Evolutionary conservation across 2,888 invertebrate species (phyloP).

Genomic region (Machimus atricapillus): DNA sequence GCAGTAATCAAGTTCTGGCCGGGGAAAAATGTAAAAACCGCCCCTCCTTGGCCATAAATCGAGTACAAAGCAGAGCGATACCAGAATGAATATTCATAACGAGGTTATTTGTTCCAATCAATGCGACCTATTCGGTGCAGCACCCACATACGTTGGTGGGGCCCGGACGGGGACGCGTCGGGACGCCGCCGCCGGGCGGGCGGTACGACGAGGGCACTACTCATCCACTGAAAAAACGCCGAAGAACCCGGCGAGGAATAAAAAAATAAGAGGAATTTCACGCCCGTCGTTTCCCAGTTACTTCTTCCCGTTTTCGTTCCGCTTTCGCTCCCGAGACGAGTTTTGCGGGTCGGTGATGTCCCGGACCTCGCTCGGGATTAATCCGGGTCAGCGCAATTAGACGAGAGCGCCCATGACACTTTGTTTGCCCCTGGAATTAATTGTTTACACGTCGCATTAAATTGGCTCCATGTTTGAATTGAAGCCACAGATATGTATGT

Average conservation of each 20-base stretch:
- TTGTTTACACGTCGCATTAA: conserved; percentile 34
- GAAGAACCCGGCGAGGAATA: background rate
- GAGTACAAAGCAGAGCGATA: conserved; percentile 3
- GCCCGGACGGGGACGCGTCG: background rate
- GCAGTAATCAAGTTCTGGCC: background rate
- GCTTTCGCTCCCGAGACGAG: background rate
- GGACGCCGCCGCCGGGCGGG: background rate
- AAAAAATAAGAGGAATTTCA: background rate
- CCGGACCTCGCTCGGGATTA: background rate
- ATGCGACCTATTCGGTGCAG: background rate
- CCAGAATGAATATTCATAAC: conserved; percentile 6
- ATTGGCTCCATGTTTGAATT: background rate
- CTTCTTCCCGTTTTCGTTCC: background rate
- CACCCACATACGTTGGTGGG: background rate
- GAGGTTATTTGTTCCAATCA: background rate
- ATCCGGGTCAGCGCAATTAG: conserved; percentile 30
- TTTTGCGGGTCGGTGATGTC: background rate
- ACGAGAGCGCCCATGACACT: background rate
- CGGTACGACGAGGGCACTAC: background rate
- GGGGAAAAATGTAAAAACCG: background rate
- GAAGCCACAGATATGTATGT: conserved; percentile 14
- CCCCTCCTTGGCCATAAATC: background rate
- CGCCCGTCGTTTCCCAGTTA: background rate
- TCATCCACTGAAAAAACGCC: background rate
- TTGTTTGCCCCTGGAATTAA: conserved; percentile 24